Conservation (phyloP, 2,888 invertebrate genomes). For the Gasteruption jaculator region DNA sequence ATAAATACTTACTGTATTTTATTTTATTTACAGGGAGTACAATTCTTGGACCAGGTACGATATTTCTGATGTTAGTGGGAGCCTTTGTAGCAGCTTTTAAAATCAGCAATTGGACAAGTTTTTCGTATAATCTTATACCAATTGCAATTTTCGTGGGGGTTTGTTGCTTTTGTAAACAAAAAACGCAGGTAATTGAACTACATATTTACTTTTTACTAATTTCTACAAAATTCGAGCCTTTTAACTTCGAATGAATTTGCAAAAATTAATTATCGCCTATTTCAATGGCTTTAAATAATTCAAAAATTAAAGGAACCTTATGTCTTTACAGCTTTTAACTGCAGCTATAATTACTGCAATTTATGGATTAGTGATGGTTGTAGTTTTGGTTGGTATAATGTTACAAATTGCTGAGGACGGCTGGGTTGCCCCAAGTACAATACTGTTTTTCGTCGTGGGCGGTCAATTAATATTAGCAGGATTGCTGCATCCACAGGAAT, state of each 20-base stretch:
- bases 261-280: no score
- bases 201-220: slow-evolving; percentile 6
- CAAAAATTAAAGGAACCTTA: neutral
- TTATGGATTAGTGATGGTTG: slow-evolving; percentile 83
- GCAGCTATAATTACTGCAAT: slow-evolving; percentile 73
- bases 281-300: no score
- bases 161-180: slow-evolving; percentile 65
- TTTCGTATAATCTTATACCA: slow-evolving; percentile 66
- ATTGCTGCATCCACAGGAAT: slow-evolving; percentile 76
- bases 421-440: slow-evolving; percentile 73
- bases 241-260: neutral
- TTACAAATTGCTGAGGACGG: slow-evolving; percentile 78
- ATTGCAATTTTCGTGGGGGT: slow-evolving; percentile 63
- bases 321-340: slow-evolving; percentile 58
- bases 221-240: slow-evolving; percentile 8
- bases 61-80: slow-evolving; percentile 79
- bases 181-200: slow-evolving; percentile 59
- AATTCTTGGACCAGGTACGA: slow-evolving; percentile 76
- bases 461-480: slow-evolving; percentile 57
- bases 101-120: slow-evolving; percentile 64
- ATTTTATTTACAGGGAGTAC: slow-evolving; percentile 57
- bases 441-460: slow-evolving; percentile 77
- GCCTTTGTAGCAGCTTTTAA: slow-evolving; percentile 76
- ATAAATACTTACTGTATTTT: neutral
- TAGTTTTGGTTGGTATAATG: slow-evolving; percentile 76